Base-by-base conservation (phyloP, 2,888 invertebrate genomes). In the Papilio gigon region DNA sequence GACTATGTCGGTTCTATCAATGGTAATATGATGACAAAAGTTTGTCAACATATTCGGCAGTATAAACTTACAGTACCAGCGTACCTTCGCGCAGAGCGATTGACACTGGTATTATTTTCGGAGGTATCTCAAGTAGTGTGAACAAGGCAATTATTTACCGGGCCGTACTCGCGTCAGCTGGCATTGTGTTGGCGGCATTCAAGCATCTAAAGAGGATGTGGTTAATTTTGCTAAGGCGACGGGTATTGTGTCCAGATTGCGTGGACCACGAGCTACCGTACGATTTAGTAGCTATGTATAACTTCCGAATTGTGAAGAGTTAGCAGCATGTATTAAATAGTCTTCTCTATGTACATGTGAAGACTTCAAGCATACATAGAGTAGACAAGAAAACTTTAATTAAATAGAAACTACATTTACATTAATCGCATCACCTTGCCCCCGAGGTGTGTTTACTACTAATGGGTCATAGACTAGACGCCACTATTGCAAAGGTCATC, bases 141-240 rank as follows among this genome's bases (percentile, higher is more conserved):
- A 53, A 4, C n/a, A 9, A 37, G 25, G 27, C 62, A 42, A 56
- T 67, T 62, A 67, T 67, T 62, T 37, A 17, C 76, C 71, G 60
- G 78, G 71, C 68, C 68, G 73, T 71, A 76, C 71, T 78, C 81
- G 76, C 83, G 85, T 84, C 72, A 81, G 81, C 81, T 80, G 42
- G 44, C 40, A 73, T 75, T 75, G 73, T 77, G 74, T 73, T 60
- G 74, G 67, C 69, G 67, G 69, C 72, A 74, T 76, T 76, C 74
- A 73, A 62, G 37, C 33, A 62, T 68, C 47, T 77, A 77, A 78
- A 71, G 58, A 78, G 78, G 77, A 78, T 76, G 73, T 65, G 65
- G 70, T 67, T 72, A 63, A 75, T 77, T 75, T 73, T 59, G 71
- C 72, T 70, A 58, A 63, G 56, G 47, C 66, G 64, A 70, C 50